These are phyloP conservation scores for Motacilla tschutschensis DNA, from an alignment of 2,113 vertebrate genomes.

Conservation along the genomic window DNA sequence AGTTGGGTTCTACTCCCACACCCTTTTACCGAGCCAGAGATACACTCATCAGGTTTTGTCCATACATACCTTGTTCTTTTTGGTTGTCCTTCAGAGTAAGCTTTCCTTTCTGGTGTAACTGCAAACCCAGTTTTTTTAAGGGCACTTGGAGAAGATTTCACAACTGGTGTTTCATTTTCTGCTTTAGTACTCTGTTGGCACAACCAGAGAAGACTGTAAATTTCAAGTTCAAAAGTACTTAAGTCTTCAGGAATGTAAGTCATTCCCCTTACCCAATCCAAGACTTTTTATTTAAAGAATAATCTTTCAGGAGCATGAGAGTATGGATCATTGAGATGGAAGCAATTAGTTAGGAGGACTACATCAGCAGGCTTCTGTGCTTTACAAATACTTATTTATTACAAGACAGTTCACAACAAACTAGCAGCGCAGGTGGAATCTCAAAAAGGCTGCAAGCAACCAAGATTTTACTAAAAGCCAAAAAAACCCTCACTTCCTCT, in stretches of 20 bases:
- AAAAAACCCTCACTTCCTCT: background rate
- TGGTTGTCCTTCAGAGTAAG: background rate
- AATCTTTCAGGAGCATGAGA: background rate
- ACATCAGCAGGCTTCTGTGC: background rate
- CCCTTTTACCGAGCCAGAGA: background rate
- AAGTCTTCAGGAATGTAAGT: background rate
- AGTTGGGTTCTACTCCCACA: background rate
- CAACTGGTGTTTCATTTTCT: constrained; percentile 11
- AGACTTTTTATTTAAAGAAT: background rate
- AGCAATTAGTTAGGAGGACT: background rate
- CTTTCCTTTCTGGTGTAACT: background rate
- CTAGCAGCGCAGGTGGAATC: background rate
- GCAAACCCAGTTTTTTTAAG: constrained; percentile 40
- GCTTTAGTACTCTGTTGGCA: constrained; percentile 54
- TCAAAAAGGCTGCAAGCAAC: background rate
- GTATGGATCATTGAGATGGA: background rate
- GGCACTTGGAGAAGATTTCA: background rate
- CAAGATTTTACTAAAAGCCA: background rate
- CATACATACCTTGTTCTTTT: constrained; percentile 51
- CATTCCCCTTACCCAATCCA: background rate
- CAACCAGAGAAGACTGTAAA: constrained; percentile 3
- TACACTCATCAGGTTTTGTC: background rate
- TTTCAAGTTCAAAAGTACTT: background rate
- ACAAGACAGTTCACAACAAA: background rate
- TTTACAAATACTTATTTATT: background rate